phyloP scores from a whole-genome alignment of 2,888 invertebrate genomes.

The Drosophila anceps region DNA sequence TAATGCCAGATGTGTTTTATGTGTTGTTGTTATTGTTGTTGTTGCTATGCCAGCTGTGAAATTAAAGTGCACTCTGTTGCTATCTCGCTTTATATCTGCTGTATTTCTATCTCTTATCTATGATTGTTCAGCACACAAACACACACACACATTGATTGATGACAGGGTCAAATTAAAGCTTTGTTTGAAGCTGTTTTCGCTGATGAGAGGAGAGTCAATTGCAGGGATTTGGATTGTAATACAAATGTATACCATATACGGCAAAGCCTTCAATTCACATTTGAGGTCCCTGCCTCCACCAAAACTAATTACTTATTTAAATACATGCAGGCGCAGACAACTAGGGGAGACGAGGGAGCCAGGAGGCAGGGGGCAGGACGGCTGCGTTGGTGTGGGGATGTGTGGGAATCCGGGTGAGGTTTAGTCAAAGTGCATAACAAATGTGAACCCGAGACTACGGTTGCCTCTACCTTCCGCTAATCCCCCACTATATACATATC shows the following conservation, averaged over 20 bases:
- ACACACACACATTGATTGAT: conserved; percentile 30
- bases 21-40: conserved; percentile 5
- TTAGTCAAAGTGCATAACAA: conserved; percentile 60
- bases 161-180: conserved; percentile 40
- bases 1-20: conserved; percentile 42
- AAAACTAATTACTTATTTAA: conserved; percentile 74
- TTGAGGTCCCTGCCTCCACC: conserved; percentile 35
- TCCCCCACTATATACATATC: neutral
- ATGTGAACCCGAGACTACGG: conserved; percentile 38
- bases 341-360: neutral
- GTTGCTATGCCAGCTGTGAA: conserved; percentile 24
- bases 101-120: conserved; percentile 5
- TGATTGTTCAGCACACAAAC: neutral
- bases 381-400: neutral
- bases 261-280: conserved; percentile 54
- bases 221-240: conserved; percentile 30
- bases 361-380: neutral
- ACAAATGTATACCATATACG: conserved; percentile 16
- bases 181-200: neutral
- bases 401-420: conserved; percentile 11
- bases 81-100: neutral
- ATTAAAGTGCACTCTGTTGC: conserved; percentile 15
- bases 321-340: conserved; percentile 55
- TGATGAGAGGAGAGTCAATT: conserved; percentile 31
- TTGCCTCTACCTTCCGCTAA: conserved; percentile 7